These are phyloP conservation scores for Dynastes tityus DNA, from an alignment of 2,888 invertebrate genomes.

Conservation along the genomic window DNA sequence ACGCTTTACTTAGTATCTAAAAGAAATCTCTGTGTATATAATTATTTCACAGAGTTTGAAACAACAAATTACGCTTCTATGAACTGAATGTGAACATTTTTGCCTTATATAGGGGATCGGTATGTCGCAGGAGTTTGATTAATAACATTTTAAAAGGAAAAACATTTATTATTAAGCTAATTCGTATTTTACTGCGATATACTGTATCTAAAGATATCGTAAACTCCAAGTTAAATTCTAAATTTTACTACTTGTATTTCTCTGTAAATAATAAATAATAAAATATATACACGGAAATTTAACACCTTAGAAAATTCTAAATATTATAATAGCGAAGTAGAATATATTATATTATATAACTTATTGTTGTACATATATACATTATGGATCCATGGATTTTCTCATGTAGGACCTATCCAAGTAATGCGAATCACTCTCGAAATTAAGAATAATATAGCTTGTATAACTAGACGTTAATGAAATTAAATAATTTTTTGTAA, in stretches of 20 bases:
- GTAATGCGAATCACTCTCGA: background rate
- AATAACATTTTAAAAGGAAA: background rate
- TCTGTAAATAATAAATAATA: constrained; percentile 28
- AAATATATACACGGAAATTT: constrained; percentile 23
- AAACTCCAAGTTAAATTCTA: constrained; percentile 37
- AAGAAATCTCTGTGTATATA: constrained; percentile 41
- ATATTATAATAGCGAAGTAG: constrained; percentile 25
- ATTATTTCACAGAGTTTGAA: constrained; percentile 31
- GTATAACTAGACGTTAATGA: too few relatives aligned
- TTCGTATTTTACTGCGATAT: background rate
- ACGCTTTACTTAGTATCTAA: constrained; percentile 39
- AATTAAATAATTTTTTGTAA: too few relatives aligned
- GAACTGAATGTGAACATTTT: constrained; percentile 5
- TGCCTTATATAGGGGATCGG: constrained; percentile 27
- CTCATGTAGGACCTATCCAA: background rate
- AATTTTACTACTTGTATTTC: constrained; percentile 21
- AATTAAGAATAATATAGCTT: background rate
- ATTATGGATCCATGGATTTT: background rate
- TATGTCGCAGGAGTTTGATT: background rate
- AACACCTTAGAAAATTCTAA: constrained; percentile 29
- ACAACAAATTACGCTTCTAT: constrained; percentile 12
- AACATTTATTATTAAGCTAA: background rate
- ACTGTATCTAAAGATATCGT: constrained; percentile 25
- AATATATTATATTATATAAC: constrained; percentile 9
- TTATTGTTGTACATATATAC: constrained; percentile 26